phyloP scores from a whole-genome alignment of 2,113 vertebrate genomes.

The Seriola rivoliana region DNA sequence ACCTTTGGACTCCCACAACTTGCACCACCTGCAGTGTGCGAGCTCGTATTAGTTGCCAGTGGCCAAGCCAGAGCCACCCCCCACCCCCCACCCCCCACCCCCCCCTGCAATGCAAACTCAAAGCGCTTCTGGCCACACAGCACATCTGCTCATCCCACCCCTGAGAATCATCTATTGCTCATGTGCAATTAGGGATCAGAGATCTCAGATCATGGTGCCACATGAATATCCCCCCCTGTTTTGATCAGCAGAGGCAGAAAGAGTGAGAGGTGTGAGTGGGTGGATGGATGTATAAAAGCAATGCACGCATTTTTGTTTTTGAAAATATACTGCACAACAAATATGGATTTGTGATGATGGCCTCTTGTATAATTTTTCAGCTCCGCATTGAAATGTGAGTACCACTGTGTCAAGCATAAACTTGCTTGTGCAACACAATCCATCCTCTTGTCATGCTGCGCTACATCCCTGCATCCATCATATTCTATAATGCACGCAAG shows the following conservation, averaged over 20 bases:
- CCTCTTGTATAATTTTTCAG: slow-evolving; percentile 38
- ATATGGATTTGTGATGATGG: slow-evolving; percentile 20
- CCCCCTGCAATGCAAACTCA: slow-evolving; percentile 47
- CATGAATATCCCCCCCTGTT: slow-evolving; percentile 27
- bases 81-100: neutral
- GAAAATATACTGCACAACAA: slow-evolving; percentile 22
- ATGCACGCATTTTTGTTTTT: neutral
- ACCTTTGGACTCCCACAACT: slow-evolving; percentile 58
- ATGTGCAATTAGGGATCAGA: slow-evolving; percentile 75
- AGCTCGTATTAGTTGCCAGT: slow-evolving; percentile 52
- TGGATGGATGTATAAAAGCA: neutral
- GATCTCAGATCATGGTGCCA: slow-evolving; percentile 57
- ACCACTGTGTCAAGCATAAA: slow-evolving; percentile 43
- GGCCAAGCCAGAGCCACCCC: slow-evolving; percentile 18
- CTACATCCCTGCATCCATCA: slow-evolving; percentile 69
- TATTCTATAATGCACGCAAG: slow-evolving; percentile 64
- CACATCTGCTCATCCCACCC: slow-evolving; percentile 74
- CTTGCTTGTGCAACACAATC: slow-evolving; percentile 61
- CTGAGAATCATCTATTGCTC: slow-evolving; percentile 61
- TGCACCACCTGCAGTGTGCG: slow-evolving; percentile 66
- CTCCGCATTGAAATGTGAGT: slow-evolving; percentile 53
- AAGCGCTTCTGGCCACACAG: slow-evolving; percentile 65
- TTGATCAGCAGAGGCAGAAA: slow-evolving; percentile 41
- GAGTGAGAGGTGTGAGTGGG: neutral
- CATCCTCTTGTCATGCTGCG: slow-evolving; percentile 66